Conservation (phyloP, 1,140 invertebrate genomes). For the Elysia chlorotica region DNA sequence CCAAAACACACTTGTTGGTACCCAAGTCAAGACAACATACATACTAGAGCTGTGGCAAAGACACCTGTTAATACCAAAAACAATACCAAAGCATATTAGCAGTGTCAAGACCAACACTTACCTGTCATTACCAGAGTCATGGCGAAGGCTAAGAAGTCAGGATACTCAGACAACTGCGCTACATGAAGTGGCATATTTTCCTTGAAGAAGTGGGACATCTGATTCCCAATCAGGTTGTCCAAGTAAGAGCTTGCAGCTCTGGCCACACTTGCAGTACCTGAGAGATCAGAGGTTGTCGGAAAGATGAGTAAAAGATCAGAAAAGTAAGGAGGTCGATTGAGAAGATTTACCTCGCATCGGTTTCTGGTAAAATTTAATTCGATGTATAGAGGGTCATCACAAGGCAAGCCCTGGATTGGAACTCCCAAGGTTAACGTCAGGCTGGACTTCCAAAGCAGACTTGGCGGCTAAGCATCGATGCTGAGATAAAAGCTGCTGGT, state of each 20-base stretch:
- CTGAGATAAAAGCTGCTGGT: too few relatives aligned
- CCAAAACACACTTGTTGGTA: too few relatives aligned
- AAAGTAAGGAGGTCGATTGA: neutral
- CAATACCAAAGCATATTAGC: neutral
- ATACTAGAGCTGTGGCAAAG: too few relatives aligned
- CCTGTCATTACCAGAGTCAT: slow-evolving; percentile 58
- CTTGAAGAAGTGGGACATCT: slow-evolving; percentile 50
- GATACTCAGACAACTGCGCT: slow-evolving; percentile 51
- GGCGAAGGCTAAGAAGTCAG: slow-evolving; percentile 60
- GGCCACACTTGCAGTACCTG: slow-evolving; percentile 61
- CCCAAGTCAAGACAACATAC: too few relatives aligned
- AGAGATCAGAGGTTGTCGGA: slow-evolving; percentile 1
- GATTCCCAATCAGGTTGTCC: slow-evolving; percentile 55
- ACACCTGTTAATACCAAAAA: too few relatives aligned
- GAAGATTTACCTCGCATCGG: too few relatives aligned
- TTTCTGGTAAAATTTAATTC: too few relatives aligned
- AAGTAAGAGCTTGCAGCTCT: slow-evolving; percentile 59
- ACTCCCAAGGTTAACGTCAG: too few relatives aligned
- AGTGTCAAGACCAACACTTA: slow-evolving; percentile 33
- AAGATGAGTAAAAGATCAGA: neutral
- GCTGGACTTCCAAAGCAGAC: too few relatives aligned
- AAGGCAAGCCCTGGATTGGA: too few relatives aligned
- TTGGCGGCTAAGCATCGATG: too few relatives aligned
- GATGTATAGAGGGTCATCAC: too few relatives aligned
- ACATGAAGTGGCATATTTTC: slow-evolving; percentile 66